Conservation (phyloP, 2,113 vertebrate species). For the Gavialis gangeticus region DNA sequence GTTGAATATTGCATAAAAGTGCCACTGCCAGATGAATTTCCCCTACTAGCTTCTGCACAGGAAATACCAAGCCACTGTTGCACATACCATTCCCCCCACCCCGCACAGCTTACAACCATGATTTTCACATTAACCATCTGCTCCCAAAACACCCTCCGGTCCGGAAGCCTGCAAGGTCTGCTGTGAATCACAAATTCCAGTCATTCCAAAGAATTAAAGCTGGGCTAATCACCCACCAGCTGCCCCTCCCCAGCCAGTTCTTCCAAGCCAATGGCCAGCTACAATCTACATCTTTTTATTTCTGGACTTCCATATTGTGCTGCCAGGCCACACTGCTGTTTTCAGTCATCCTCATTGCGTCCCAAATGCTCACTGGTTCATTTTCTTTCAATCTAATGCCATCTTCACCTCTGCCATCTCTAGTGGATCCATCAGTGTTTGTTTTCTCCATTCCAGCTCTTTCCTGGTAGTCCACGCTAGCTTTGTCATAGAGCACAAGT, state of each 20-base stretch:
- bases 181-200: fast-evolving
- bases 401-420: neutral
- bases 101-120: fast-evolving
- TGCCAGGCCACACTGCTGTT: neutral
- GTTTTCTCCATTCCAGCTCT: neutral
- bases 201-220: neutral
- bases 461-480: neutral
- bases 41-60: fast-evolving
- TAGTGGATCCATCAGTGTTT: fast-evolving
- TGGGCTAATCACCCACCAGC: fast-evolving
- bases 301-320: fast-evolving
- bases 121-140: neutral
- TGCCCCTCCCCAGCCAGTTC: neutral
- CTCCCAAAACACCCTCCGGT: fast-evolving
- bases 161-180: neutral
- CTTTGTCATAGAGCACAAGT: neutral
- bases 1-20: fast-evolving
- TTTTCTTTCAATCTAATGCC: neutral
- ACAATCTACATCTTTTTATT: fast-evolving
- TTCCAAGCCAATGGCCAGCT: fast-evolving
- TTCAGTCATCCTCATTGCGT: neutral
- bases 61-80: neutral
- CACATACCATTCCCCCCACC: too few relatives aligned
- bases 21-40: neutral
- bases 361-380: neutral